Percentiles rank a stretch among this genome's conserved stretches.
These are phyloP conservation scores for Arctocebus calabarensis DNA, from an alignment of 2,797 vertebrate genomes.

Conservation along the genomic window DNA sequence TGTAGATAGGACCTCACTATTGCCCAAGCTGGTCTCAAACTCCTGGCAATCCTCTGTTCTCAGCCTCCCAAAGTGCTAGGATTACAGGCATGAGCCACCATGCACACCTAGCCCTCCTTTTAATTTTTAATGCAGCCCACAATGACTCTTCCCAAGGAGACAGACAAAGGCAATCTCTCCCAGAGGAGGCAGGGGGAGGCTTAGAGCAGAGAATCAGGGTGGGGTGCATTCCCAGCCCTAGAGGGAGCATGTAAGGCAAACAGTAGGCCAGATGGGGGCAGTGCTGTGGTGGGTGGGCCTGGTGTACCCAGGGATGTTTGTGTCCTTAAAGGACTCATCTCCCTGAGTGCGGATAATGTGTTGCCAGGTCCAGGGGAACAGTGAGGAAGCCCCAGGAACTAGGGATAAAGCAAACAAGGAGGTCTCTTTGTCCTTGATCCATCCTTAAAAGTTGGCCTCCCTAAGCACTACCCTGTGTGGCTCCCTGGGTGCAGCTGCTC, in stretches of 20 bases:
- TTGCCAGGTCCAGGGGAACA: background rate
- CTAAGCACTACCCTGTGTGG: background rate
- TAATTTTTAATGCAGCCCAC: background rate
- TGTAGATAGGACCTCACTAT: background rate
- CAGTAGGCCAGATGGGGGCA: background rate
- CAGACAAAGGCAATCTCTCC: background rate
- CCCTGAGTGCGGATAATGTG: background rate
- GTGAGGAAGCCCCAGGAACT: background rate
- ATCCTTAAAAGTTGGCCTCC: background rate
- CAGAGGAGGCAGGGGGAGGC: background rate
- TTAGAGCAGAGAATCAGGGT: background rate
- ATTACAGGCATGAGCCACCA: background rate
- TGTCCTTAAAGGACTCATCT: background rate
- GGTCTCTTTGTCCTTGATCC: background rate
- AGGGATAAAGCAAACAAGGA: background rate
- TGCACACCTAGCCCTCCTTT: background rate
- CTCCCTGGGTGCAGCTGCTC: background rate
- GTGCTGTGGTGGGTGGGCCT: background rate
- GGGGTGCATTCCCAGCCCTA: background rate
- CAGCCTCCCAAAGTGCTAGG: background rate
- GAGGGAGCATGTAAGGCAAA: background rate
- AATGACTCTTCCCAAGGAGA: background rate
- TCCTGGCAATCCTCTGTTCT: background rate
- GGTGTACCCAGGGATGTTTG: background rate
- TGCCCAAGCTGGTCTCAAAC: background rate